phyloP scores from a whole-genome alignment of 2,113 vertebrate species.

The Phoenicopterus ruber region DNA sequence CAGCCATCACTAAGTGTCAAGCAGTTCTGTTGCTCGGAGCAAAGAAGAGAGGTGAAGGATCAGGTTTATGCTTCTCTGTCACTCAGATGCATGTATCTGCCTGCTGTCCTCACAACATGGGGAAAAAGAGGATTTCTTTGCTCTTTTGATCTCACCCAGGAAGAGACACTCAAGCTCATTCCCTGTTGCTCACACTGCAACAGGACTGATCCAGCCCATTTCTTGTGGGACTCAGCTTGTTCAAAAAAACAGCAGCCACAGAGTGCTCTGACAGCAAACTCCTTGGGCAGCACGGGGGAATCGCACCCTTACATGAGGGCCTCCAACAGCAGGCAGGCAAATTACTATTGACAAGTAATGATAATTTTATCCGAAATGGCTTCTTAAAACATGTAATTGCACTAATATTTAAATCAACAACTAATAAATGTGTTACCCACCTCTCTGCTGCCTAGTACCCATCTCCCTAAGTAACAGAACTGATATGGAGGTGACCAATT shows the following conservation, averaged over 20 bases:
- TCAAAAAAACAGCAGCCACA: not conserved
- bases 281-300: accelerated
- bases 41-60: not conserved
- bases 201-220: not conserved
- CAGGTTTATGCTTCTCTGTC: not conserved
- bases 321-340: not conserved
- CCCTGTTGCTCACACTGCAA: not conserved
- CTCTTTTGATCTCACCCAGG: not conserved
- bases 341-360: not conserved
- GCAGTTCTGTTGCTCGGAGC: not conserved
- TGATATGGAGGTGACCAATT: not conserved
- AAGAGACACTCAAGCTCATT: not conserved
- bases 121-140: not conserved
- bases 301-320: not conserved
- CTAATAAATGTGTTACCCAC: not conserved
- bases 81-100: not conserved
- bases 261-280: not conserved
- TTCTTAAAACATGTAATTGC: not conserved
- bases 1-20: conserved; percentile 5
- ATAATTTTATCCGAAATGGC: not conserved
- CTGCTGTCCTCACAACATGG: not conserved
- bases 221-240: not conserved
- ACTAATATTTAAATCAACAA: not conserved
- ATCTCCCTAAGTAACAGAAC: not conserved
- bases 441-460: not conserved